Percentiles rank a stretch among this genome's conserved stretches.
Evolutionary conservation across 2,113 vertebrate species (phyloP).

Genomic region (Prolemur simus): DNA sequence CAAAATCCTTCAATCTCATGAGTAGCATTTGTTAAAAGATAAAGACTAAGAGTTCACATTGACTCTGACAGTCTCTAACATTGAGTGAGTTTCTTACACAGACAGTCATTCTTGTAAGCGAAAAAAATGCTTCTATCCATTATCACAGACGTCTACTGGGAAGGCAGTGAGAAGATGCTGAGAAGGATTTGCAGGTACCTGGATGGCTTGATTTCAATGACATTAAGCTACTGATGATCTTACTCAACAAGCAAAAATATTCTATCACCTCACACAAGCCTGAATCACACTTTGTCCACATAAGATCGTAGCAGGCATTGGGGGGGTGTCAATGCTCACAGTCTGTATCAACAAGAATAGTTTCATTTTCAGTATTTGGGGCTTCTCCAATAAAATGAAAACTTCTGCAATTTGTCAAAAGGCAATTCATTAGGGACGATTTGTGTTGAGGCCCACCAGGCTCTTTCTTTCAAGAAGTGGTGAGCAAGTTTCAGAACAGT

Average conservation of each 20-base stretch:
- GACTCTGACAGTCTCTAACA: neutral
- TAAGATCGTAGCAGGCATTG: neutral
- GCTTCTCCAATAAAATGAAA: neutral
- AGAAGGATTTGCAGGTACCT: neutral
- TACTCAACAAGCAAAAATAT: neutral
- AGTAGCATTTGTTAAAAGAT: neutral
- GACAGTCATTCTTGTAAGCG: neutral
- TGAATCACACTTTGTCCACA: neutral
- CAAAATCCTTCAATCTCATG: no score
- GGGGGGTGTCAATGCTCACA: rapidly evolving
- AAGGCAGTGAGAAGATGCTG: neutral
- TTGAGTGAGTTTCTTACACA: neutral
- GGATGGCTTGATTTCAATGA: neutral
- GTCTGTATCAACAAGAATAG: neutral
- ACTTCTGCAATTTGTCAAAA: neutral
- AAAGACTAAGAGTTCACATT: neutral
- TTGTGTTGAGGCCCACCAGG: neutral
- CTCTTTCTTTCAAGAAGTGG: neutral
- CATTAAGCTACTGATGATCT: neutral
- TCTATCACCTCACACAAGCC: neutral
- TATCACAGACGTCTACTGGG: neutral
- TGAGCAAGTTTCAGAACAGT: neutral
- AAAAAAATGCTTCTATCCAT: neutral
- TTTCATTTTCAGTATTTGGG: neutral
- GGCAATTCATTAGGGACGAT: neutral